These are phyloP conservation scores for Anaspis maculata DNA, from an alignment of 2,888 invertebrate genomes.

Conservation along the genomic window DNA sequence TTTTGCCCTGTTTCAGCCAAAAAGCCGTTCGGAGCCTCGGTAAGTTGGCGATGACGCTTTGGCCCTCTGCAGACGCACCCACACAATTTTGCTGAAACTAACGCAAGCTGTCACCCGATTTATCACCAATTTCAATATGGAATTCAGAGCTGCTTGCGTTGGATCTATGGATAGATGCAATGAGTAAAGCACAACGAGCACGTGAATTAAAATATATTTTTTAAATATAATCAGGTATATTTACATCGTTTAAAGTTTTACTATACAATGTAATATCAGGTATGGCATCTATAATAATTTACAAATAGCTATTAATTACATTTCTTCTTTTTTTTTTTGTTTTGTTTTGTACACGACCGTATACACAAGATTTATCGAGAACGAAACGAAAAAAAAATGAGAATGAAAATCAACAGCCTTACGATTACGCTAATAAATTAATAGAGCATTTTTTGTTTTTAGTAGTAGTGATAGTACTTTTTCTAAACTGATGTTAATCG, in stretches of 20 bases:
- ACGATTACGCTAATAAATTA: constrained; percentile 6
- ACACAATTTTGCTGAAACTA: too few species aligned
- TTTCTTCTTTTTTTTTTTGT: too few species aligned
- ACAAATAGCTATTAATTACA: constrained; percentile 7
- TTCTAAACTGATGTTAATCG: constrained; percentile 13
- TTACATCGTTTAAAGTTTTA: constrained; percentile 13
- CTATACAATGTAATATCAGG: constrained; percentile 15
- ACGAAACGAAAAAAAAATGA: constrained; percentile 2
- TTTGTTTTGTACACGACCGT: too few species aligned
- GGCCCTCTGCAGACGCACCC: too few species aligned
- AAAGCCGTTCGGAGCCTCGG: too few species aligned
- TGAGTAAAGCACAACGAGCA: background rate
- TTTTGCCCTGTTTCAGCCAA: too few species aligned
- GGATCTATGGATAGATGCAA: too few species aligned
- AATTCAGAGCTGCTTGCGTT: too few species aligned
- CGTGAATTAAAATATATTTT: constrained; percentile 13
- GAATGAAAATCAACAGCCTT: constrained; percentile 12
- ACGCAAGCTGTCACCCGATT: too few species aligned
- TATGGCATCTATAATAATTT: constrained; percentile 16
- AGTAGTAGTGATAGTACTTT: constrained; percentile 7
- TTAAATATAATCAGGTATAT: constrained; percentile 14
- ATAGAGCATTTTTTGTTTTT: too few species aligned
- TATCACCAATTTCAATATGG: too few species aligned
- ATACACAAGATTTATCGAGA: background rate
- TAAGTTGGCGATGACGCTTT: too few species aligned